A percentile compares a stretch with the other conserved stretches of the same genome.
Evolutionary conservation across 2,113 vertebrate species (phyloP).

Genomic region (Caretta caretta): DNA sequence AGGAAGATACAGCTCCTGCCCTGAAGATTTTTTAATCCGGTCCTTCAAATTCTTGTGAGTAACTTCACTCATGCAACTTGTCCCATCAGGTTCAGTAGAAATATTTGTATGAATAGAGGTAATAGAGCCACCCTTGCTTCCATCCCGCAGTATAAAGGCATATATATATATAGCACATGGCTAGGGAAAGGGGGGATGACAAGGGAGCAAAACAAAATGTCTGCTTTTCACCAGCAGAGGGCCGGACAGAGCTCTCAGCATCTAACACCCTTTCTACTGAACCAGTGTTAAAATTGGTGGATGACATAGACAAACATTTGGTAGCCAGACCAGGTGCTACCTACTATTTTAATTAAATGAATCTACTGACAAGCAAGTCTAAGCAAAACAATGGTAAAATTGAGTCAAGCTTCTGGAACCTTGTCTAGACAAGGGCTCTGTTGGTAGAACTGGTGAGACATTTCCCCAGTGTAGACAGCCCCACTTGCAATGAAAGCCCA

Average conservation of each 20-base stretch:
- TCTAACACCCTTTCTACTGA: background rate
- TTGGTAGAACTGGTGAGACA: fast-evolving
- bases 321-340: background rate
- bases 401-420: background rate
- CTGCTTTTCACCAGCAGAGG: background rate
- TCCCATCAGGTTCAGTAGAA: background rate
- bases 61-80: background rate
- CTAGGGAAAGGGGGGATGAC: background rate
- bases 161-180: background rate
- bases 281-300: background rate
- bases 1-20: background rate
- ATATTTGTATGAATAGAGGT: background rate
- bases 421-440: background rate
- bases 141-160: background rate
- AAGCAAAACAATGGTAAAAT: background rate
- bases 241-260: background rate
- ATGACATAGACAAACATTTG: background rate
- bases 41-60: background rate
- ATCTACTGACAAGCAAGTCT: background rate
- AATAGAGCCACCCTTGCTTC: background rate
- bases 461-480: background rate
- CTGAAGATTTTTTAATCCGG: background rate
- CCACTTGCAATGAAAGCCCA: background rate
- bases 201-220: background rate
- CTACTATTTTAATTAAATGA: background rate